Evolutionary conservation across 2,888 invertebrate species (phyloP).

Genomic region (Oligia fasciuncula): DNA sequence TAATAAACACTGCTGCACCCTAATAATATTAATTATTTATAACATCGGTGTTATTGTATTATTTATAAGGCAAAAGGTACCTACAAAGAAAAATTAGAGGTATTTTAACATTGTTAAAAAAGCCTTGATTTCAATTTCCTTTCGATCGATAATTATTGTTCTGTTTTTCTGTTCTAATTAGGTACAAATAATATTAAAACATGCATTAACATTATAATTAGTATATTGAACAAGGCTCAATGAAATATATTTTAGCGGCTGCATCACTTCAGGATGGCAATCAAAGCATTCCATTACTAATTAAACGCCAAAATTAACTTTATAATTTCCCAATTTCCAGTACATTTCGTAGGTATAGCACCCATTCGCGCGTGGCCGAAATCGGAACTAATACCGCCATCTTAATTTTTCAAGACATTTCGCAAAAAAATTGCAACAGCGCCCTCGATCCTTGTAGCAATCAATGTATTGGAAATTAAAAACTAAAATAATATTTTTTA

Average conservation of each 20-base stretch:
- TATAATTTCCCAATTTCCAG: background rate
- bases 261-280: conserved; percentile 6
- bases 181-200: conserved; percentile 2
- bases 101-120: background rate
- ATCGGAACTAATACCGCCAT: background rate
- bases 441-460: background rate
- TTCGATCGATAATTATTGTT: conserved; percentile 1
- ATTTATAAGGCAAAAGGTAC: background rate
- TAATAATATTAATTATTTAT: conserved; percentile 14
- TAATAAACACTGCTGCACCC: background rate
- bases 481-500: background rate
- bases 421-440: background rate
- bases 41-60: background rate
- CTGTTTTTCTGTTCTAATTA: background rate
- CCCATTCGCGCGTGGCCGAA: background rate
- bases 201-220: conserved; percentile 15
- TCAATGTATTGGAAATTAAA: background rate
- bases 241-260: background rate
- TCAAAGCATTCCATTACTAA: background rate
- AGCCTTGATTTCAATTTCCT: background rate
- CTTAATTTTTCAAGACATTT: background rate
- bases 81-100: background rate
- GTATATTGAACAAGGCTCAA: conserved; percentile 27
- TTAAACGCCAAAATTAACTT: background rate
- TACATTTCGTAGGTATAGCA: background rate